phyloP scores from a whole-genome alignment of 2,797 vertebrate species.

The Botia almorhae region DNA sequence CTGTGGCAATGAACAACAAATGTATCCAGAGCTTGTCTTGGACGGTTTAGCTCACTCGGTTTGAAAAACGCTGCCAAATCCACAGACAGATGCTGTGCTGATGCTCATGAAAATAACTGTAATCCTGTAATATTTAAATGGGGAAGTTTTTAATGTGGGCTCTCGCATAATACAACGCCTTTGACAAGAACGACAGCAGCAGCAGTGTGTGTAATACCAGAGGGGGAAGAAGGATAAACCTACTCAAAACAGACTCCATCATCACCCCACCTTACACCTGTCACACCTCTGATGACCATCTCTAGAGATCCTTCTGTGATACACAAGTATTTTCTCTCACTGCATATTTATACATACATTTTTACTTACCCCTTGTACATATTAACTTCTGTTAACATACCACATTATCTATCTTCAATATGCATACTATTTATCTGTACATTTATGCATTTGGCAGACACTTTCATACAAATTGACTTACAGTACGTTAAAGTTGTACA shows the following conservation, averaged over 20 bases:
- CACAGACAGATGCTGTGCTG: neutral
- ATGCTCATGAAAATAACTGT: slow-evolving; percentile 4
- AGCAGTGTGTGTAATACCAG: neutral
- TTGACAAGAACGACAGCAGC: neutral
- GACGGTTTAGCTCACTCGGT: slow-evolving; percentile 40
- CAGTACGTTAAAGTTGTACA: no score
- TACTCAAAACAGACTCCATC: neutral
- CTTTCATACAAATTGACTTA: no score
- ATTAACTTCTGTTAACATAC: neutral
- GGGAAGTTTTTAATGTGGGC: neutral
- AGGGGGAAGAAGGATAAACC: neutral
- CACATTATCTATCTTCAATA: neutral
- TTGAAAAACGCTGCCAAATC: slow-evolving; percentile 13
- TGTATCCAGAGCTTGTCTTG: slow-evolving; percentile 39
- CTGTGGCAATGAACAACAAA: slow-evolving; percentile 38
- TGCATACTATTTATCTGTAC: no score
- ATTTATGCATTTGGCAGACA: no score
- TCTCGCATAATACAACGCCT: neutral
- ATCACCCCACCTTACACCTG: neutral
- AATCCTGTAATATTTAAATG: neutral
- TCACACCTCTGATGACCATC: neutral
- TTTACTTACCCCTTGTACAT: neutral
- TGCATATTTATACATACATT: neutral
- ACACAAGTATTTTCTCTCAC: neutral
- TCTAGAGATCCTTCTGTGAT: neutral